Evolutionary conservation across 2,888 invertebrate genomes (phyloP).

Genomic region (Diogma glabrata): DNA sequence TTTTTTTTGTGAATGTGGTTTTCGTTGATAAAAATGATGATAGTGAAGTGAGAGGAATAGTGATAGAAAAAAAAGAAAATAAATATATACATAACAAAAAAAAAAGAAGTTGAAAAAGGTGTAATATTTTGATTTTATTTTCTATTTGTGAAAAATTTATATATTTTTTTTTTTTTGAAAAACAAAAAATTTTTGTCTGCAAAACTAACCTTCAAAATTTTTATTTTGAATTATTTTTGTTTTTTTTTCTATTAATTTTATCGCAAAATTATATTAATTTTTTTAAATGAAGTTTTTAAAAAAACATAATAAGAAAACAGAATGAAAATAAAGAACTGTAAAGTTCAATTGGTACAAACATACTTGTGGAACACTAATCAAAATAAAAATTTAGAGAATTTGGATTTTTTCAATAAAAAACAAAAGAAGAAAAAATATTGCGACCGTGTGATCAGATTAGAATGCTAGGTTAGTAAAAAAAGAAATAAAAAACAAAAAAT

Average conservation of each 20-base stretch:
- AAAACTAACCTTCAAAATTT: too few relatives aligned
- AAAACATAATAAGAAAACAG: too few relatives aligned
- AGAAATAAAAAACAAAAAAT: too few relatives aligned
- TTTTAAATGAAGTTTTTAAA: too few relatives aligned
- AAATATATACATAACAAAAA: not conserved
- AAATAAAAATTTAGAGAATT: conserved; percentile 3
- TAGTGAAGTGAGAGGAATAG: conserved; percentile 7
- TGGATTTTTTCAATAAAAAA: conserved; percentile 7
- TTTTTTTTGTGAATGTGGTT: too few relatives aligned
- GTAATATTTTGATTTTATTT: conserved; percentile 7
- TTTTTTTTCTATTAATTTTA: too few relatives aligned
- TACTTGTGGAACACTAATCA: conserved; percentile 5
- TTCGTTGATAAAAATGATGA: too few relatives aligned
- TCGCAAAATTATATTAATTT: too few relatives aligned
- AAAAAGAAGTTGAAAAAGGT: not conserved
- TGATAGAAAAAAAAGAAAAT: conserved; percentile 7
- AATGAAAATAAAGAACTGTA: conserved; percentile 6
- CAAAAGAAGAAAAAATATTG: conserved; percentile 6
- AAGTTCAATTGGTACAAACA: conserved; percentile 3
- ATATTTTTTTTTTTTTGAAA: conserved; percentile 6
- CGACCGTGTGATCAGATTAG: not conserved
- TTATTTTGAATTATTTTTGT: too few relatives aligned
- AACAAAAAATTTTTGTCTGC: conserved; percentile 4
- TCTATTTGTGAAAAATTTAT: too few relatives aligned
- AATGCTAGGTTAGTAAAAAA: conserved; percentile 9